phyloP scores from a whole-genome alignment of 2,888 invertebrate genomes.

The Pyralis farinalis region DNA sequence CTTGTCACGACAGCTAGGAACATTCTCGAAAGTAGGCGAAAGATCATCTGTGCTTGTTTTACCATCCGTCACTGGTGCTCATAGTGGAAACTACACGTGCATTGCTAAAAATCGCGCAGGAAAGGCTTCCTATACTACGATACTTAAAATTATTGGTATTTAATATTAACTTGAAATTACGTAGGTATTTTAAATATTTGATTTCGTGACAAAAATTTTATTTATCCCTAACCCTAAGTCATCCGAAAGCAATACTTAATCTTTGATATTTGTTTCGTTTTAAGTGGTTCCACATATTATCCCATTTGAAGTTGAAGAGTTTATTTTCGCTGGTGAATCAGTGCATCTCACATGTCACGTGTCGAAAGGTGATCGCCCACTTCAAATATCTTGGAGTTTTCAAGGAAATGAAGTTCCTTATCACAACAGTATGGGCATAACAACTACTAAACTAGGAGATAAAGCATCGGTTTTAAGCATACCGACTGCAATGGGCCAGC shows the following conservation, averaged over 20 bases:
- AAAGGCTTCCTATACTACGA: conserved; percentile 66
- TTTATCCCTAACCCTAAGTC: conserved; percentile 18
- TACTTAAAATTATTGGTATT: conserved; percentile 77
- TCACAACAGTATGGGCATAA: conserved; percentile 75
- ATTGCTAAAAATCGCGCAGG: conserved; percentile 79
- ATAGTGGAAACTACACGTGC: conserved; percentile 82
- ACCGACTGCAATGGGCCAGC: conserved; percentile 78
- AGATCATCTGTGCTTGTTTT: conserved; percentile 73
- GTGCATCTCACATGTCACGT: conserved; percentile 85
- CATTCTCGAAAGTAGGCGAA: conserved; percentile 63
- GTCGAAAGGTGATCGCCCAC: conserved; percentile 86
- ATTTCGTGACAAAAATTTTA: conserved; percentile 19
- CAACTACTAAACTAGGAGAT: conserved; percentile 76
- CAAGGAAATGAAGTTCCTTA: conserved; percentile 83
- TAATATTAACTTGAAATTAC: conserved; percentile 12
- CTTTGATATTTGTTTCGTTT: conserved; percentile 31
- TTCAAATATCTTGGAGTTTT: conserved; percentile 86
- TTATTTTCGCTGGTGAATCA: conserved; percentile 85
- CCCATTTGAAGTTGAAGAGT: conserved; percentile 85
- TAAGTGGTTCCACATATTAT: conserved; percentile 83
- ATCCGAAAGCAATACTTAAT: conserved; percentile 16
- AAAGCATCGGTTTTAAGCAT: conserved; percentile 81
- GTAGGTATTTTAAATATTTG: conserved; percentile 18
- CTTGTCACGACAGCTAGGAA: conserved; percentile 68
- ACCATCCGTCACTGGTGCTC: conserved; percentile 68